Base-by-base conservation (phyloP, 2,797 vertebrate genomes). In the Holocentrus rufus region DNA sequence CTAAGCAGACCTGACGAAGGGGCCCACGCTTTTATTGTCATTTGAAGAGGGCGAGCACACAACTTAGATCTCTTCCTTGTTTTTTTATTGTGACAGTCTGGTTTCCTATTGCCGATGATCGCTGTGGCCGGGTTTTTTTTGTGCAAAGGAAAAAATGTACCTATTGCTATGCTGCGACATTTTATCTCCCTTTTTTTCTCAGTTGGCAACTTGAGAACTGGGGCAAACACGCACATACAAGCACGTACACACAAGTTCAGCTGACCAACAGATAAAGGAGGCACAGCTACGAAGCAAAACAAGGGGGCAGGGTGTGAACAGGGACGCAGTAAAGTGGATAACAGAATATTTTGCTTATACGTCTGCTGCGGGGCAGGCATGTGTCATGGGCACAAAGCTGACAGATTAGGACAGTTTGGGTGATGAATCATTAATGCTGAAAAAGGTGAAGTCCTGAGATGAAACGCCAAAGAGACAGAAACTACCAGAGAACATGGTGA, bases 381-480 rank as follows among this genome's bases (percentile, higher is more conserved):
- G 20, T 36, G 36, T 7, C 47, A 52, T 68, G 67, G 20, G 65
- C 59, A 65, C 31, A 55, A 63, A 74, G 31, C 55, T 74, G 76
- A 60, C 39, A 34, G 8, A 4, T 8, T 34, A 8, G 31, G 7
- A 59, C 69, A 85, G 22, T 44, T 66, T 65, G 39, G 66, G 14
- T 47, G 14, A 47, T 47, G 31, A 34, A 34, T 34, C 8, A 8
- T 4, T 34, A 34, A 34, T 34, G 31, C 5, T 34, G 10, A 47
- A 47, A 47, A 17, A 47, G 46, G 8, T 20, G n/a, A 50, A 7
- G 15, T 50, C 52, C 9, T 46, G 71, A 81, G 70, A 71, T 82
- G 64, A 68, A 83, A 83, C 72, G 44, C 30, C 20, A 10, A 15
- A 52, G 15, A 42, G 18, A 65, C 11, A 57, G 22, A 69, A n/a